phyloP scores from a whole-genome alignment of 2,113 vertebrate genomes.

The Rissa tridactyla region DNA sequence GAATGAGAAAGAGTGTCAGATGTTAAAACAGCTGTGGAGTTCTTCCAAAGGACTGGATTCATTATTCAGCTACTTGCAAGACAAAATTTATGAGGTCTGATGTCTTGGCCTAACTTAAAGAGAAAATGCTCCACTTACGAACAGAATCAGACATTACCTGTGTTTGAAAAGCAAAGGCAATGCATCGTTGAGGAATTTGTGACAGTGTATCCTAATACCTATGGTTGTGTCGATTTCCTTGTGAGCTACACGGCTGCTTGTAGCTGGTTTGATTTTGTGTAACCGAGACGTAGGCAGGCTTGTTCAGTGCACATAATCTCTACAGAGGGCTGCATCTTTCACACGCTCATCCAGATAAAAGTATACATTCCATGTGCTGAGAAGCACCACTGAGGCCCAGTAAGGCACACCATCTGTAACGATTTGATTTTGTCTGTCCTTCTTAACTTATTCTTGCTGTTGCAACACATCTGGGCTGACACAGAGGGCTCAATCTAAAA shows the following conservation, averaged over 20 bases:
- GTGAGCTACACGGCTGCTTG: slow-evolving; percentile 65
- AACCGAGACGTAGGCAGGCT: slow-evolving; percentile 46
- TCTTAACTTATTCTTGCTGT: slow-evolving; percentile 66
- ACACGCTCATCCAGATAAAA: slow-evolving; percentile 19
- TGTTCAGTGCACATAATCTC: slow-evolving; percentile 11
- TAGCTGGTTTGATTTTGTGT: slow-evolving; percentile 69
- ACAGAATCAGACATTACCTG: slow-evolving; percentile 29
- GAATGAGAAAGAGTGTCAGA: slow-evolving; percentile 94
- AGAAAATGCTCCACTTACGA: neutral
- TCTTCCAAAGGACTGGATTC: slow-evolving; percentile 97
- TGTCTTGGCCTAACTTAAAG: neutral
- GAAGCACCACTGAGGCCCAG: slow-evolving; percentile 46
- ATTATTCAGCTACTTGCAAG: slow-evolving; percentile 93
- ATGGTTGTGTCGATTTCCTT: slow-evolving; percentile 69
- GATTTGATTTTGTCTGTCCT: slow-evolving; percentile 47
- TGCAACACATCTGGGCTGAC: slow-evolving; percentile 45
- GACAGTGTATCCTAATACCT: slow-evolving; percentile 57
- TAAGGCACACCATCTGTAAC: slow-evolving; percentile 21
- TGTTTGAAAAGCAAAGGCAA: slow-evolving; percentile 50
- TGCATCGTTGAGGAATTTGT: slow-evolving; percentile 60
- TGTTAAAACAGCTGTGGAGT: slow-evolving; percentile 95
- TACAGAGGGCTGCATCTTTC: slow-evolving; percentile 62
- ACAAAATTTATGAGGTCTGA: slow-evolving; percentile 92
- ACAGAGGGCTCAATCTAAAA: slow-evolving; percentile 58
- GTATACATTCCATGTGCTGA: slow-evolving; percentile 61